A percentile compares a stretch with the other conserved stretches of the same genome.
Evolutionary conservation across 2,113 vertebrate genomes (phyloP).

Genomic region (Pycnonotus jocosus): DNA sequence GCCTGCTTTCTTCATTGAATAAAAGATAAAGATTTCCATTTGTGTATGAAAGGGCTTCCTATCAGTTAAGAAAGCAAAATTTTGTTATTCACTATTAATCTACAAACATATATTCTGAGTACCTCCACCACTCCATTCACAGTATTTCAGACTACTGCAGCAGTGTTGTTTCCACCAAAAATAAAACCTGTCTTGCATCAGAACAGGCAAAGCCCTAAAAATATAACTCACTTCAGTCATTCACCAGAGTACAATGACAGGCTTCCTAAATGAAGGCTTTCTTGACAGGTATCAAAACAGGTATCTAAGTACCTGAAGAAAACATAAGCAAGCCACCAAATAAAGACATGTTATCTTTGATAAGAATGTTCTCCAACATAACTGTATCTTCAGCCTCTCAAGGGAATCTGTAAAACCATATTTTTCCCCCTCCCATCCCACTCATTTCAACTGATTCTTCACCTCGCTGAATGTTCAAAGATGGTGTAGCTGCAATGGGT

Average conservation of each 20-base stretch:
- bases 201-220: background rate
- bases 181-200: background rate
- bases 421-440: background rate
- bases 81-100: background rate
- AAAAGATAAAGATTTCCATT: background rate
- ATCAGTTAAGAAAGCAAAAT: background rate
- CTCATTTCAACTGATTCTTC: background rate
- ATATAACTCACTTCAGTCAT: background rate
- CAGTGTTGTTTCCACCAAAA: background rate
- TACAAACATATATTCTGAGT: background rate
- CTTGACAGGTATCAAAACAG: background rate
- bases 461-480: rapidly evolving
- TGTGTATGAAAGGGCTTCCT: background rate
- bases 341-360: background rate
- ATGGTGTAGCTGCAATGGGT: background rate
- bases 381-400: background rate
- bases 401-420: background rate
- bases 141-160: background rate
- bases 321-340: background rate
- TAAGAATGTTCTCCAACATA: background rate
- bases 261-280: background rate
- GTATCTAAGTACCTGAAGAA: background rate
- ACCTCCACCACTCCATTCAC: background rate
- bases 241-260: background rate
- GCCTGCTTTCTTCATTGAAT: background rate